Percentiles rank a stretch among this genome's conserved stretches.
Conservation (phyloP, 2,888 invertebrate species). For the Ethmia dodecea region DNA sequence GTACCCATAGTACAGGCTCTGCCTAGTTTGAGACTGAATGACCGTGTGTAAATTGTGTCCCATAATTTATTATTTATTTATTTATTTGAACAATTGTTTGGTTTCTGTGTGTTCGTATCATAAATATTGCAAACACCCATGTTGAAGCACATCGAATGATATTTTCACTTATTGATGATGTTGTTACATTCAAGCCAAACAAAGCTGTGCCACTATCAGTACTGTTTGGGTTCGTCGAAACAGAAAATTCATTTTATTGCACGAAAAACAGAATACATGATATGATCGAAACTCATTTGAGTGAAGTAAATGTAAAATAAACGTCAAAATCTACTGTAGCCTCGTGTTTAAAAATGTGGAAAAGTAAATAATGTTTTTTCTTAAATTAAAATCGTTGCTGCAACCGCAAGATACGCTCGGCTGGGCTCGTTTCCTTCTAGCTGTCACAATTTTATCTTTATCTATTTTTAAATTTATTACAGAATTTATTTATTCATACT, state of each 20-base stretch:
- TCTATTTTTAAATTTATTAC: conserved; percentile 49
- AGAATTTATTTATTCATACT: conserved; percentile 36
- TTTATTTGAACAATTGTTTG: conserved; percentile 18
- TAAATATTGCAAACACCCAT: conserved; percentile 54
- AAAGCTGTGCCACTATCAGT: conserved; percentile 51
- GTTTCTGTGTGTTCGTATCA: conserved; percentile 45
- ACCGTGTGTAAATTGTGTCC: too few species aligned
- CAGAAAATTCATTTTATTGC: conserved; percentile 25
- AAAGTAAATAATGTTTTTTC: conserved; percentile 39
- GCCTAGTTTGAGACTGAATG: too few species aligned
- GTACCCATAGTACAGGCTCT: too few species aligned
- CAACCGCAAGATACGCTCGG: conserved; percentile 52
- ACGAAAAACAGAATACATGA: too few species aligned
- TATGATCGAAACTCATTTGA: too few species aligned
- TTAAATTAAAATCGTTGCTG: conserved; percentile 48
- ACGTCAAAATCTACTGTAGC: too few species aligned
- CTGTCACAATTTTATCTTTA: conserved; percentile 58
- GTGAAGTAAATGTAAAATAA: too few species aligned
- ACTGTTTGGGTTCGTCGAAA: conserved; percentile 53
- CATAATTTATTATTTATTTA: too few species aligned
- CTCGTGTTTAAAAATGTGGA: neutral
- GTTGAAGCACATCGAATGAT: conserved; percentile 48
- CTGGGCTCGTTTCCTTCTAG: conserved; percentile 48
- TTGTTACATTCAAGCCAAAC: conserved; percentile 58
- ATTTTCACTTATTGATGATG: conserved; percentile 69